Base-by-base conservation (phyloP, 2,113 vertebrate genomes). In the Sinocyclocheilus anshuiensis region DNA sequence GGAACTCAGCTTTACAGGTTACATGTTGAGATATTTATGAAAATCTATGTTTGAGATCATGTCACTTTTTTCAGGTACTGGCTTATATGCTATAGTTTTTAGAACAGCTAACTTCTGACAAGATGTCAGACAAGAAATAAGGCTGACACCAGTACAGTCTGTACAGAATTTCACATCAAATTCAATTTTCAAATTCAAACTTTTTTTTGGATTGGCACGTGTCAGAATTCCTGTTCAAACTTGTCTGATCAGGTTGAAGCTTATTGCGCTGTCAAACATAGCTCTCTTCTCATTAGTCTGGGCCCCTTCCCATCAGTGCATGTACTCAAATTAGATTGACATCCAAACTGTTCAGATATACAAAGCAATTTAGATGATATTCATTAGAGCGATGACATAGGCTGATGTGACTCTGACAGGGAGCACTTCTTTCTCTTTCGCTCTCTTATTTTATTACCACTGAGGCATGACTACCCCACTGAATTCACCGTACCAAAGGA, bases 301-400 rank as follows among this genome's bases (percentile, higher is more conserved):
- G 96, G 95, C 96, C 96, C 95, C 96, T 97, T 96, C 81, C 94
- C 96, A 96, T 97, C 97, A 95, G 95, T 96, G 97, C 97, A 97
- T 96, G 96, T 96, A 94, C 96, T 97, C 97, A 98, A 98, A 99
- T 99, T 97, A 99, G 97, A 98, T 98, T 97, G 97, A 99, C 98
- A 98, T 98, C 97, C 96, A 97, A 97, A 97, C 97, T 97, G 93
- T 96, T 97, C 96, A 96, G 96, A 98, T 97, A 97, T 96, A 98
- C 97, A 97, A 97, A 97, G 97, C 97, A 98, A 98, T 99, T 98
- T 98, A 99, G 97, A 98, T 97, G 97, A 99, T 98, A 98, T 98
- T 98, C 97, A 98, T 99, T 98, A 98, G 96, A 97, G 96, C 95
- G 95, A 97, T 99, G 98, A 98, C 97, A 98, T 96, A 97, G 95